Evolutionary conservation across 64 coral and sea anemone genomes (phyloP).

Genomic region (Montipora capricornis): DNA sequence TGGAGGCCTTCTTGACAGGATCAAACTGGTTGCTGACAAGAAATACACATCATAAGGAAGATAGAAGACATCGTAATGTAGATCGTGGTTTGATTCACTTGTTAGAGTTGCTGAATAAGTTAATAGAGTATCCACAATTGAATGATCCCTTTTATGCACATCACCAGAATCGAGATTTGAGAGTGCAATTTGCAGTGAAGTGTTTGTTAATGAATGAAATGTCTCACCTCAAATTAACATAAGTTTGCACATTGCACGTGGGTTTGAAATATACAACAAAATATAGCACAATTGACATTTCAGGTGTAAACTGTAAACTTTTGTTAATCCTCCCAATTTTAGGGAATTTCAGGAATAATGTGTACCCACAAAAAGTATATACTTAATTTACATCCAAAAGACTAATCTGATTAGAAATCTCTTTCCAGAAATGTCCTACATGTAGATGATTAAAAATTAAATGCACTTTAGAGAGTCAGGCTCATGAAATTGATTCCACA

Average conservation of each 20-base stretch:
- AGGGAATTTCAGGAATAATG: no score
- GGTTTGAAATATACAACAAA: background rate
- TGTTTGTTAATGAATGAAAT: slow-evolving; percentile 26
- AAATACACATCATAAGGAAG: background rate
- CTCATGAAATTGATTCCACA: no score
- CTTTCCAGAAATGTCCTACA: no score
- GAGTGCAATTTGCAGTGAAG: background rate
- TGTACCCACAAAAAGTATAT: no score
- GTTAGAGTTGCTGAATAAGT: background rate
- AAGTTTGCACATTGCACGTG: slow-evolving; percentile 7
- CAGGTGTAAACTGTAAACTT: no score
- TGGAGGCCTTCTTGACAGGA: slow-evolving; percentile 9
- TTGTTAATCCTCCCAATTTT: no score
- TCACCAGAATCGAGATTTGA: background rate
- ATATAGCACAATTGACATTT: no score
- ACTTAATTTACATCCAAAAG: no score
- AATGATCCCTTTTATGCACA: slow-evolving; percentile 18
- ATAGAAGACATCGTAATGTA: background rate
- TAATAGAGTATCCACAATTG: background rate
- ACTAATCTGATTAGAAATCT: no score
- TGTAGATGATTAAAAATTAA: no score
- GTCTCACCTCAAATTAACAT: slow-evolving; percentile 25
- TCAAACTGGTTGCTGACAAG: background rate
- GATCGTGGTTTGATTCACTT: background rate
- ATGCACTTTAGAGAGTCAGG: no score